Base-by-base conservation (phyloP, 2,888 invertebrate species). In the Gastrophysa polygoni region DNA sequence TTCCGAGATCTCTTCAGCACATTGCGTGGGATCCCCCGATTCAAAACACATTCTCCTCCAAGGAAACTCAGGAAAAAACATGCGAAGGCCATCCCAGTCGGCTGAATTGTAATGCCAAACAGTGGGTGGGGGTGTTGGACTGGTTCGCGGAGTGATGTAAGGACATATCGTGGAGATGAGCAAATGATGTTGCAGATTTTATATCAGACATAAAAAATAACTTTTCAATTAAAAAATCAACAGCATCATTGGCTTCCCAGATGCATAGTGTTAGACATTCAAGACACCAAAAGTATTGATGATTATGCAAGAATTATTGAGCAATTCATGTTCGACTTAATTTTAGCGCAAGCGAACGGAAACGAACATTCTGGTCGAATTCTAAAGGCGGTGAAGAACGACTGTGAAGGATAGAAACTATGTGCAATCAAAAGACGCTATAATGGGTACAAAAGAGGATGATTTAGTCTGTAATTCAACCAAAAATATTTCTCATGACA, bases 261-360 rank as follows among this genome's bases (percentile, higher is more conserved):
- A 51, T 68, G 43, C 44, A 59, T 57, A 63, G 32, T 51, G 38
- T 48, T 6, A 61, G 57, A 46, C 56, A n/a, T n/a, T n/a, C n/a
- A 69, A 58, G 52, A 57, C 11, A 52, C 47, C 17, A 62, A 58
- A 52, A 57, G 57, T 14, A 65, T 68, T 11, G 58, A 65, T 7
- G 48, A 34, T 38, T 38, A 38, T 38, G 38, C 38, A 38, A 38
- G 4, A 38, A 38, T 14, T 38, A 54, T 69, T 16, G 64, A 68
- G 32, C 55, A 63, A 11, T 38, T 68, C n/a, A 29, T 68, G 29
- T 57, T 64, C 5, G 57, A 64, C 58, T 55, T 68, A 34, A 65
- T 68, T 7, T 61, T 68, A 52, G 49, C 59, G 24, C 66, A 72
- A 51, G 52, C 68, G 17, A 62, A 68, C 16, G 66, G 61, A 14